Evolutionary conservation across 2,888 invertebrate species (phyloP), one percentile per base, ranked within the genome.

Genomic region (Cephonodes hylas): DNA sequence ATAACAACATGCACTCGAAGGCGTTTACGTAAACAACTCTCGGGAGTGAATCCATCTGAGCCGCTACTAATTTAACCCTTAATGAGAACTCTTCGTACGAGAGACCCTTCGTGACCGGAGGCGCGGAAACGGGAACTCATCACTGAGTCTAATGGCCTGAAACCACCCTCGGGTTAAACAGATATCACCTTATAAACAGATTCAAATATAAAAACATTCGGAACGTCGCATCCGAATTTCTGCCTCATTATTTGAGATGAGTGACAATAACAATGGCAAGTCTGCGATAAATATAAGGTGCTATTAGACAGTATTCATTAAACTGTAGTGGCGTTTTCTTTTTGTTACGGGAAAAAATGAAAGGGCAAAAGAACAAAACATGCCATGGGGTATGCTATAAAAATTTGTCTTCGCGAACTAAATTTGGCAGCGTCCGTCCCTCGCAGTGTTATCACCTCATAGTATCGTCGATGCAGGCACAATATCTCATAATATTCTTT

Each of bases 401-500:
- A 85, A 85, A 88, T 81, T 83, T 85, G 87, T 86, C 80, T 75
- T 73, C 70, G 70, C 65, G 75, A 78, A 80, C 81, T 80, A 86
- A 86, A 87, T 85, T 87, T 84, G 80, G 79, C 78, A 71, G 72
- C 72, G 73, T 73, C 80, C 72, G 73, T 73, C 79, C 76, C 84
- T 73, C 71, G 71, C 83, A 87, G 84, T 83, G 86, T 87, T 91
- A 89, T 89, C 90, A 89, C 89, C 88, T 89, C 85, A 83, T 89
- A 80, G 83, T 83, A 86, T 86, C 80, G 83, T 81, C 84, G 80
- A 86, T 85, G 81, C 85, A 79, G 79, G 85, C 83, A 87, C 86
- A 84, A 91, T 90, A 88, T 91, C 88, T 89, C 90, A 89, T 90
- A 88, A 91, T 90, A 89, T 91, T 89, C 91, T 91, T 91, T 91